Base-by-base conservation (phyloP, 2,113 vertebrate genomes). In the Myotis lucifugus region DNA sequence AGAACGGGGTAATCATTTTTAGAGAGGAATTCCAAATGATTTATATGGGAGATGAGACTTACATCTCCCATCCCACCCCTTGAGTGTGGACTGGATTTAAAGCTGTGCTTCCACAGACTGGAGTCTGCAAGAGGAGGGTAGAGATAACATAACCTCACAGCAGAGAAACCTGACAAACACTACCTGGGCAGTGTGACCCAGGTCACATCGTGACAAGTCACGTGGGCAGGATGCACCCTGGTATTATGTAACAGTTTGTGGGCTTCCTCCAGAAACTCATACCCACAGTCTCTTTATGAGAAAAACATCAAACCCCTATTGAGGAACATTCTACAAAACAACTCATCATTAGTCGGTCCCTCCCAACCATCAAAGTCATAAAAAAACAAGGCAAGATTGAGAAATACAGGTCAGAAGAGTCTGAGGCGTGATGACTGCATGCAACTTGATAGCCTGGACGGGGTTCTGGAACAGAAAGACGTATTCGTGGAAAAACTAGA, bases 11-110 rank as follows among this genome's bases (percentile, higher is more conserved):
- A 12, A 79, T 56, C 50, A 66, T 64, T 23, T 8, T 82, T 59
- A 70, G 12, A 92, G 89, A 90, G 77, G 10, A 83, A 83, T 77
- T 59, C 46, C 87, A 91, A 73, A 66, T 42, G 15, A 50, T 56
- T 37, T 77, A 52, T 9, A 11, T 5, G 7, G 25, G 8, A 69
- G 29, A 5, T 17, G 32, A 50, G 87, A 27, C n/a, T 29, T 79
- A 54, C 46, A 37, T 56, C 4, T 29, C 32, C 23, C 11, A 42
- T 52, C 34, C n/a, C 32, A 17, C 6, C 14, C 52, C 81, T 73
- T 66, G 8, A 73, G 32, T 19, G 34, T 50, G 18, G 37, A n/a
- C 2, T 76, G 67, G 19, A 56, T 48, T 67, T 42, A 74, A 25
- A 66, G 40, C 29, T 52, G 46, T 40, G 66, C 64, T 89, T 79